Evolutionary conservation across 2,797 vertebrate species (phyloP).

Genomic region (Argentina silus): DNA sequence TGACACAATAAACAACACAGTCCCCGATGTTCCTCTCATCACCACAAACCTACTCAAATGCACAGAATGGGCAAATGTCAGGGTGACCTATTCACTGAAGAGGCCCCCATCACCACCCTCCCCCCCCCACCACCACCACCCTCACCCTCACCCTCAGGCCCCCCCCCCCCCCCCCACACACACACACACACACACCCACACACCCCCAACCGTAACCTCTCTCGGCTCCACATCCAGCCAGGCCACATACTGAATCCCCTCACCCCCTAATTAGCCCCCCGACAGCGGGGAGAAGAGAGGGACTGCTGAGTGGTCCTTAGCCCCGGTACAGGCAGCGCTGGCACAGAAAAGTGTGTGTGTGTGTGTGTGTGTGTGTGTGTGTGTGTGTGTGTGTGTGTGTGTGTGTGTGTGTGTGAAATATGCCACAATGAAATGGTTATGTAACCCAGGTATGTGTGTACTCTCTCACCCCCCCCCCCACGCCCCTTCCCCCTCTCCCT

Average conservation of each 20-base stretch:
- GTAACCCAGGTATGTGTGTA: slow-evolving; percentile 19
- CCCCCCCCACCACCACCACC: neutral
- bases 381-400: no score
- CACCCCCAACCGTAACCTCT: neutral
- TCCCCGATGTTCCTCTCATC: slow-evolving; percentile 34
- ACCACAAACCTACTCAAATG: slow-evolving; percentile 38
- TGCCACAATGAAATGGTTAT: slow-evolving; percentile 14
- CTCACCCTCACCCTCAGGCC: no score
- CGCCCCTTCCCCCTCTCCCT: neutral
- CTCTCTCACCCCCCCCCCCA: slow-evolving; percentile 6
- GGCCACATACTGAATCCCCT: slow-evolving; percentile 5
- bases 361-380: no score
- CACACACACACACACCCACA: slow-evolving; percentile 21
- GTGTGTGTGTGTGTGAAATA: no score
- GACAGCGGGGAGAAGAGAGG: slow-evolving; percentile 11
- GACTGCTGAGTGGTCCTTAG: slow-evolving; percentile 14
- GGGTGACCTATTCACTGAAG: slow-evolving; percentile 42
- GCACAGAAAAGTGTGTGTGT: neutral
- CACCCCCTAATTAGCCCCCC: slow-evolving; percentile 48
- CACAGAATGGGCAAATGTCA: slow-evolving; percentile 61
- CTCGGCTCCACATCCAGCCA: neutral
- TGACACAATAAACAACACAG: neutral
- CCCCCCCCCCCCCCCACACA: slow-evolving; percentile 14
- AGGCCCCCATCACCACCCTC: neutral
- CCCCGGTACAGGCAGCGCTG: neutral